A percentile compares a stretch with the other conserved stretches of the same genome.
These are phyloP conservation scores for Drepanosiphum platanoidis DNA, from an alignment of 2,888 invertebrate genomes.

Conservation along the genomic window DNA sequence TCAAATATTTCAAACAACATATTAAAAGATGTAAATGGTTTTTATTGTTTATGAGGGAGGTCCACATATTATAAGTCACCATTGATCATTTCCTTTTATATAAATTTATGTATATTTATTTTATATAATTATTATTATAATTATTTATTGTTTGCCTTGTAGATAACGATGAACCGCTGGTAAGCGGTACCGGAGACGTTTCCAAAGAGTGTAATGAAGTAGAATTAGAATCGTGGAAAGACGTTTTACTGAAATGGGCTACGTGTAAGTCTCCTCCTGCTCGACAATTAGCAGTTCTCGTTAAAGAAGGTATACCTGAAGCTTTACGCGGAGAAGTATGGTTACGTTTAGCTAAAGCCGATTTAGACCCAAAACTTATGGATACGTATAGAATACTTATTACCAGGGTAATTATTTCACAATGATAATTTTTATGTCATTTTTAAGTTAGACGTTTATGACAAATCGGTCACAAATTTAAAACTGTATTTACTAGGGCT, in stretches of 20 bases:
- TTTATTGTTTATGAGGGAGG: too few relatives aligned
- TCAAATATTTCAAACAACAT: too few relatives aligned
- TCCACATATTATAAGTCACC: too few relatives aligned
- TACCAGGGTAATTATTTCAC: conserved; percentile 76
- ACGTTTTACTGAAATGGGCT: conserved; percentile 82
- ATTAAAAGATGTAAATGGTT: too few relatives aligned
- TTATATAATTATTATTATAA: conserved; percentile 16
- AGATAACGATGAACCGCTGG: conserved; percentile 92
- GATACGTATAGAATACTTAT: conserved; percentile 92
- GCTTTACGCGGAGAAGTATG: conserved; percentile 96
- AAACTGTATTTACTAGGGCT: too few relatives aligned
- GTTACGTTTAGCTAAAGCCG: conserved; percentile 91
- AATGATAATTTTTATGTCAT: too few relatives aligned
- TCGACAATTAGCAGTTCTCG: conserved; percentile 81
- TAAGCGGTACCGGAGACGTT: conserved; percentile 98
- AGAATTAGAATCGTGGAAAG: conserved; percentile 92
- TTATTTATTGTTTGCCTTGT: conserved; percentile 63
- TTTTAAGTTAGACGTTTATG: too few relatives aligned
- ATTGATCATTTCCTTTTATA: conserved; percentile 3
- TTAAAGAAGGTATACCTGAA: conserved; percentile 91
- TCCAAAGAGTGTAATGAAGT: conserved; percentile 95
- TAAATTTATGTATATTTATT: conserved; percentile 12
- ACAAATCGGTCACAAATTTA: too few relatives aligned
- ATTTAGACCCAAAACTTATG: conserved; percentile 84
- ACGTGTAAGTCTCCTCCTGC: conserved; percentile 73